Base-by-base conservation (phyloP, 2,113 vertebrate species). In the Rhea pennata region DNA sequence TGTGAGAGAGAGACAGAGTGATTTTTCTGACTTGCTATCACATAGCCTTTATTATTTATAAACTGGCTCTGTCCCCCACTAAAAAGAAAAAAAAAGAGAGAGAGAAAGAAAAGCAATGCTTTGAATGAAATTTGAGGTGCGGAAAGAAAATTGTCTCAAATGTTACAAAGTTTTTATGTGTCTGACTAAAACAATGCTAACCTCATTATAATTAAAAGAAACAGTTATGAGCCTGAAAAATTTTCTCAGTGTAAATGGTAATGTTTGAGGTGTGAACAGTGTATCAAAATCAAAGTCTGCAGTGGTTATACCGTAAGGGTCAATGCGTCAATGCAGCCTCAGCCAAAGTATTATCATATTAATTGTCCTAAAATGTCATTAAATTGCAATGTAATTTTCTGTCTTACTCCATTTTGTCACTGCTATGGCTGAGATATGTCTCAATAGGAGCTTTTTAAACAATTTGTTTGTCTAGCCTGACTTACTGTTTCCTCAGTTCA, bases 371-470 rank as follows among this genome's bases (percentile, higher is more conserved):
- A 92, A 80, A 70, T 48, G 23, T 77, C 72, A 44, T 59, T 95
- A 71, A 93, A 88, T 31, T 72, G 61, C 78, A 69, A 24, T 72
- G 27, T 58, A 36, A 84, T 95, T 96, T 90, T 92, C 84, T 91
- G 20, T 81, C 44, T 62, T 90, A 67, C 33, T 39, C 46, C 8
- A 11, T 85, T 72, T 91, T 85, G 48, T 53, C 53, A n/a, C 24
- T 78, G 33, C 50, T 79, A 24, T 61, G 69, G 29, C 61, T 88
- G 72, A 79, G 17, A 75, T 51, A 26, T 24, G 36, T 42, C 39
- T 85, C 36, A 86, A 89, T 46, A 90, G 61, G 90, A 91, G 46
- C 2, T 78, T 77, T 80, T 85, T 78, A 8, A 83, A n/a, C 14
- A 50, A 46, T 73, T 87, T 70, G 17, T 15, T 77, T 69, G 69